Evolutionary conservation across 1,140 invertebrate species (phyloP), one percentile per base, ranked within the genome.

Genomic region (Rhopalosiphum padi): DNA sequence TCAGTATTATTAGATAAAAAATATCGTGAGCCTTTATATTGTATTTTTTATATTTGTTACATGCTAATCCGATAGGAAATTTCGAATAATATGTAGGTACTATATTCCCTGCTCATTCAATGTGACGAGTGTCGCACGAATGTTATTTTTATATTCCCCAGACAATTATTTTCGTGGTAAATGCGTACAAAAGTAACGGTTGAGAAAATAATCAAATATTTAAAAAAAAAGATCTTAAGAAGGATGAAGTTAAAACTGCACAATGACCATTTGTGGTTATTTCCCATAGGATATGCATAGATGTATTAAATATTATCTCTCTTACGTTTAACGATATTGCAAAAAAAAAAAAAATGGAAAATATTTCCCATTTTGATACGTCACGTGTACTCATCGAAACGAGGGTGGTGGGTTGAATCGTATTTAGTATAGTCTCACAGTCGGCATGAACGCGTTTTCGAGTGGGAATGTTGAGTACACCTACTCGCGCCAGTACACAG

Each of bases 381-480:
- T 30, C 9, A 60, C 30, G 85, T 6, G 30, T 87, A 48, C 85
- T 23, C n/a, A 37, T 51, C 35, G 1, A 37, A 53, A 89, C n/a
- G 48, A 89, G 7, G n/a, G 35, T 22, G 21, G 87, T 35, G 35
- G 23, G 22, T 15, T 55, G 51, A 53, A 89, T 89, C 8, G 22
- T 53, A 53, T 51, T 41, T 22, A 51, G 35, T 22, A 89, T 51
- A 22, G 30, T 51, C 48, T 21, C 48, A n/a, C 37, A 43, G 90
- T 91, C 68, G 30, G 46, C 46, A 22, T 25, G 77, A 30, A n/a
- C n/a, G 1, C 2, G 41, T 30, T n/a, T 91, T 77, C 60, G 41
- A 91, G 87, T 77, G 41, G 90, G 77, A 77, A 91, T 25, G n/a
- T 89, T 15, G 87, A 89, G 87, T 89, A 55, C 46, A 46, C 25